Base-by-base conservation (phyloP, 1,140 invertebrate species). In the Myzus persicae region DNA sequence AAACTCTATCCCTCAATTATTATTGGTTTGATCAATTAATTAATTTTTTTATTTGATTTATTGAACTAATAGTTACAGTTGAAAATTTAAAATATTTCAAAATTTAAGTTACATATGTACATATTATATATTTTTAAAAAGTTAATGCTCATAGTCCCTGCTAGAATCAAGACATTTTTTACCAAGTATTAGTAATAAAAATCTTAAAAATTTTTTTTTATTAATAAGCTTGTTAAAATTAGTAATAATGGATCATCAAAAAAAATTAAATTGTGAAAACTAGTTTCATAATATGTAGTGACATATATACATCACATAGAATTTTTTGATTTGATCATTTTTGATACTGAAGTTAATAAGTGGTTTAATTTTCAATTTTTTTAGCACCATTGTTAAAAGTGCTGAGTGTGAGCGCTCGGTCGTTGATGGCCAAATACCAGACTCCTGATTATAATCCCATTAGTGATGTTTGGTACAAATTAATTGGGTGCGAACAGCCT, bases 401-500 rank as follows among this genome's bases (percentile, higher is more conserved):
- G 11, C 85, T 93, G 31, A 40, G 59, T 51, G 91, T 38, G 14
- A 93, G 81, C 6, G n/a, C 81, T 5, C 91, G 38, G 18, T 91
- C 36, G 4, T 54, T 93, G 26, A 40, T 90, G 36, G 8, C 38
- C 18, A 90, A 54, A 40, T 89, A 67, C 18, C 51, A 59, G 26
- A 42, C 38, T 8, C 6, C 40, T 22, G n/a, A 59, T 67, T 24
- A 20, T 42, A 42, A 51, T 44, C 88, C 93, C 6, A 95, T 96
- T 7, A 96, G 96, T 95, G 96, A 96, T 87, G 97, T 96, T 20
- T 97, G 96, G 96, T 96, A 96, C 94, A 96, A 97, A 93, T 94
- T 96, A 76, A 96, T 96, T 87, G 97, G 96, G 85, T 94, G 96
- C 93, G 95, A 95, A 8, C 51, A 67, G 42, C 54, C 95, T 44